phyloP scores from a whole-genome alignment of 2,797 vertebrate species.

The Petrocephalus sullivani region DNA sequence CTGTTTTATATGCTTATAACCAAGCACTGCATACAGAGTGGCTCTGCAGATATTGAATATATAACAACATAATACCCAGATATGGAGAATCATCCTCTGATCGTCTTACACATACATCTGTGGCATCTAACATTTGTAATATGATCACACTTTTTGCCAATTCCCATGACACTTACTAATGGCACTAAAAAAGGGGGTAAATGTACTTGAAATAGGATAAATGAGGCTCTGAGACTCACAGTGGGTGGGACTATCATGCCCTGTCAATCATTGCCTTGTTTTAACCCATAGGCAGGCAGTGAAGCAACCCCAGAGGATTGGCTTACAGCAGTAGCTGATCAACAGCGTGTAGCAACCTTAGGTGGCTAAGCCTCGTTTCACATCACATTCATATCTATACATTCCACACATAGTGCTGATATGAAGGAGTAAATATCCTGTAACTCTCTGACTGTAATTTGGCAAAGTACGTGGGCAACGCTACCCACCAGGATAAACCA shows the following conservation, averaged over 20 bases:
- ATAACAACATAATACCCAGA: background rate
- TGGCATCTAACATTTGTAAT: background rate
- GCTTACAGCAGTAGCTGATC: too few species aligned
- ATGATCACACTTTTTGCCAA: background rate
- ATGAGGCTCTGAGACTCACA: background rate
- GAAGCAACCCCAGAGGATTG: background rate
- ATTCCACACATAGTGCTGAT: background rate
- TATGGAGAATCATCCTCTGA: background rate
- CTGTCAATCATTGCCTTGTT: slow-evolving; percentile 9
- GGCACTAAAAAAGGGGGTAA: background rate
- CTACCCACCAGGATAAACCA: background rate
- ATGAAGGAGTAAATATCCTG: background rate
- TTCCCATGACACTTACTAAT: background rate
- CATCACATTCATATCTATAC: background rate
- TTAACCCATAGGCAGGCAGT: background rate
- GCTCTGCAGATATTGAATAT: background rate
- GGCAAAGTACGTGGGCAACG: background rate
- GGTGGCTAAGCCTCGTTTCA: background rate
- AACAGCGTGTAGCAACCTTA: background rate
- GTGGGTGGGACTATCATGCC: background rate
- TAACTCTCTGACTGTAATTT: background rate
- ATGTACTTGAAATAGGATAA: background rate
- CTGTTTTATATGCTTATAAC: background rate
- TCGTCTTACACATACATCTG: background rate
- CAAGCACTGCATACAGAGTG: background rate